Evolutionary conservation across 30 jellyfish, hydroid and myxozoan genomes (phyloP).

Genomic region (Pseudorhiza aurosa): DNA sequence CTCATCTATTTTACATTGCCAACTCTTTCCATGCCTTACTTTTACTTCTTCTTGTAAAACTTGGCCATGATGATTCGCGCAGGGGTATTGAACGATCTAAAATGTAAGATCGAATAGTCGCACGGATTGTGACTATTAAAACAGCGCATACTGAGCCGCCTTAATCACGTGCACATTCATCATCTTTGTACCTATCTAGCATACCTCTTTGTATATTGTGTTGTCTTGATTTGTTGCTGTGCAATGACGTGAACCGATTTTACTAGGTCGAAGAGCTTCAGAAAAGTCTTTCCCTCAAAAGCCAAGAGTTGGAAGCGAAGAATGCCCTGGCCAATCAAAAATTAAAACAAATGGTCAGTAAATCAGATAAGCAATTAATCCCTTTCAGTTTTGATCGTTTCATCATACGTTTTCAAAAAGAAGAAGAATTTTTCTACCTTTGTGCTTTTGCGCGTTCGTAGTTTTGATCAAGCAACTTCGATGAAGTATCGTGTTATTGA

Average conservation of each 20-base stretch:
- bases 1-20: too few relatives aligned
- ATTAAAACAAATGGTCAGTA: conserved; percentile 90
- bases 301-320: conserved; percentile 97
- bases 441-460: background rate
- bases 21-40: too few relatives aligned
- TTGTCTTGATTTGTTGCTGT: too few relatives aligned
- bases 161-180: too few relatives aligned
- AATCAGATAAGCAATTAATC: too few relatives aligned
- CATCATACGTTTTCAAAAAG: background rate
- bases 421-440: background rate
- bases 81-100: conserved; percentile 82
- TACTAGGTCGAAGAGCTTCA: conserved; percentile 94
- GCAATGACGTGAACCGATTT: too few relatives aligned
- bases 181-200: too few relatives aligned
- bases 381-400: too few relatives aligned
- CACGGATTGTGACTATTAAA: conserved; percentile 25
- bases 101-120: conserved; percentile 68
- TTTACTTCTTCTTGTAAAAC: too few relatives aligned
- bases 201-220: too few relatives aligned
- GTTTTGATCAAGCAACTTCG: too few relatives aligned
- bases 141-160: conserved; percentile 68
- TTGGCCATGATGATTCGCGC: conserved; percentile 80
- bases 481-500: too few relatives aligned
- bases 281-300: conserved; percentile 91
- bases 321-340: conserved; percentile 97